Evolutionary conservation across 2,888 invertebrate genomes (phyloP), one percentile per base, ranked within the genome.

Genomic region (Plebejus anna): DNA sequence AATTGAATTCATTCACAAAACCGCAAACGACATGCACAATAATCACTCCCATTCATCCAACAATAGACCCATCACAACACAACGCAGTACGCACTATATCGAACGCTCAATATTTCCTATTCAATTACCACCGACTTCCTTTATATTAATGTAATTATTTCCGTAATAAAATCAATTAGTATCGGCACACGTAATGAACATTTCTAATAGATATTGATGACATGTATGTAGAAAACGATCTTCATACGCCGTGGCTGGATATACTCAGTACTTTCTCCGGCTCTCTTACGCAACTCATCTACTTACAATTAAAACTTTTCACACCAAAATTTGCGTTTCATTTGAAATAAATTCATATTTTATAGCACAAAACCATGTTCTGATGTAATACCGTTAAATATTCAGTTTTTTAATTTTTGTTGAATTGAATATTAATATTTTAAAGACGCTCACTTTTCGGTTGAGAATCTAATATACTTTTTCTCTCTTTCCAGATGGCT

Each of bases 401-500:
- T 66, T 66, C 66, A 13, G 13, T 32, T 66, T 36, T 36, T 66
- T 66, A 16, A 32, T 66, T 36, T 13, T 4, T 66, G 32, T 36
- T 13, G 32, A 32, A 13, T 66, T 66, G 13, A 9, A 61, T 59
- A 59, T 59, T 59, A n/a, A 7, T 11, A 28, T 4, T 32, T 66
- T 66, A 32, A 13, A 11, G 4, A 3, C 32, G 32, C 13, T 36
- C 16, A 13, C 66, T 32, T 36, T 66, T 28, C 6, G 0, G 5
- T 32, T 55, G 5, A 22, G 6, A 66, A 2, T 28, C 16, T 71
- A 66, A 75, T n/a, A 47, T 38, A 6, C 22, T 2, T 72, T 32
- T 66, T 71, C 13, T 80, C 81, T 80, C 79, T 77, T 93, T 92
- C 75, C 94, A 94, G 93, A 94, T 94, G 91, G 89, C 88, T 89